phyloP scores from a whole-genome alignment of 2,113 vertebrate species.

The Polypterus senegalus region DNA sequence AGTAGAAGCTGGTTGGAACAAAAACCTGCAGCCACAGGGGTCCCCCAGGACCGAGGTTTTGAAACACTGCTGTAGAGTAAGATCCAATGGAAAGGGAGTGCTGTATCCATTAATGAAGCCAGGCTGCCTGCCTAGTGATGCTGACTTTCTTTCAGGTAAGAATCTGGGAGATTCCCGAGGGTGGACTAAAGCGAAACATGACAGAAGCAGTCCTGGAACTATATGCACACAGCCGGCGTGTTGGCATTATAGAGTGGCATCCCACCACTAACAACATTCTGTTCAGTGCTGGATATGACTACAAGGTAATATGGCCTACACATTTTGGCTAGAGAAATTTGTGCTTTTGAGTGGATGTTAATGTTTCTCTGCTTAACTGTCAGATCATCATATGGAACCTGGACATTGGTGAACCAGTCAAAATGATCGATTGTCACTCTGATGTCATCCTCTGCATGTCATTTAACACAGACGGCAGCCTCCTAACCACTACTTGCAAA shows the following conservation, averaged over 20 bases:
- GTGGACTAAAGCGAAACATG: slow-evolving; percentile 79
- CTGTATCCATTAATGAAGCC: too few species aligned
- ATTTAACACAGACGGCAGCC: slow-evolving; percentile 88
- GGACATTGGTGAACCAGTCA: slow-evolving; percentile 83
- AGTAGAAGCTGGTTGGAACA: too few species aligned
- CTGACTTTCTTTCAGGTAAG: slow-evolving; percentile 55
- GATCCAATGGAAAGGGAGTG: too few species aligned
- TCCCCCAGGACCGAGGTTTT: too few species aligned
- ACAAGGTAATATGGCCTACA: slow-evolving; percentile 61
- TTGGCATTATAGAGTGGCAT: slow-evolving; percentile 92
- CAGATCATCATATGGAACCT: slow-evolving; percentile 97
- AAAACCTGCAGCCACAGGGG: too few species aligned
- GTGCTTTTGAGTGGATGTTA: too few species aligned
- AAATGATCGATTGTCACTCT: slow-evolving; percentile 93
- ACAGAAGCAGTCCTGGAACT: slow-evolving; percentile 80
- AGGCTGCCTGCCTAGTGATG: too few species aligned
- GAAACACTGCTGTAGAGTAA: neutral
- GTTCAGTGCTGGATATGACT: slow-evolving; percentile 91
- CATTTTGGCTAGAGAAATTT: too few species aligned
- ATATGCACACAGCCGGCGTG: slow-evolving; percentile 86
- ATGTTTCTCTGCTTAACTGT: neutral
- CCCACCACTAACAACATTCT: slow-evolving; percentile 90
- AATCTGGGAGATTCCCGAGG: slow-evolving; percentile 91
- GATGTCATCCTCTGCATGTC: slow-evolving; percentile 95
- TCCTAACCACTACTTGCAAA: slow-evolving; percentile 87